Percentiles rank a stretch among this genome's conserved stretches.
Evolutionary conservation across 1,140 invertebrate species (phyloP).

Genomic region (Heliothis virescens): DNA sequence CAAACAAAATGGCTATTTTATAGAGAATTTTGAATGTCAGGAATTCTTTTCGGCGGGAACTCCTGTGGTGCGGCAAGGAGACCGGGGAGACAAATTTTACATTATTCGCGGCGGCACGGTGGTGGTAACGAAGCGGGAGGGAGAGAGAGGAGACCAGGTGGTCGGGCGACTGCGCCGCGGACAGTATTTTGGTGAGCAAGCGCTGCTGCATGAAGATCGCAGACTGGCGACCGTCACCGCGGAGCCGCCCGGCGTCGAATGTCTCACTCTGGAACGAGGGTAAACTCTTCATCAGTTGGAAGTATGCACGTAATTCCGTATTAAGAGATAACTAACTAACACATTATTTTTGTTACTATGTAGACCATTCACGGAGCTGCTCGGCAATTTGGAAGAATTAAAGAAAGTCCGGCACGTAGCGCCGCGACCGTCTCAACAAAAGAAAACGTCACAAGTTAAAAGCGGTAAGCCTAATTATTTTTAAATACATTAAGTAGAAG

Average conservation of each 20-base stretch:
- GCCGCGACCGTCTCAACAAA: slow-evolving; percentile 70
- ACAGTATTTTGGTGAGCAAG: slow-evolving; percentile 93
- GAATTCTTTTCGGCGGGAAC: slow-evolving; percentile 94
- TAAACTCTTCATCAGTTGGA: slow-evolving; percentile 67
- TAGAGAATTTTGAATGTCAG: slow-evolving; percentile 71
- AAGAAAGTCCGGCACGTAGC: slow-evolving; percentile 72
- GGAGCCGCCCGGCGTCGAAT: slow-evolving; percentile 94
- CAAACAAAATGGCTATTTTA: neutral
- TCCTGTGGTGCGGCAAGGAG: slow-evolving; percentile 96
- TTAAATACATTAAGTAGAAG: no score
- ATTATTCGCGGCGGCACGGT: slow-evolving; percentile 97
- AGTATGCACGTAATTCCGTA: no score
- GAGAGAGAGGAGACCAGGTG: slow-evolving; percentile 87
- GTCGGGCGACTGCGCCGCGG: slow-evolving; percentile 90
- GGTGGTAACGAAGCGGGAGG: slow-evolving; percentile 89
- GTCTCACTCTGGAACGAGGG: slow-evolving; percentile 94
- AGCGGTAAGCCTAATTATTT: slow-evolving; percentile 70
- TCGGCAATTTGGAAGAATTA: slow-evolving; percentile 81
- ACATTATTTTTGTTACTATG: slow-evolving; percentile 7
- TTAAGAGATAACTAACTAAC: neutral
- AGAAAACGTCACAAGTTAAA: slow-evolving; percentile 77
- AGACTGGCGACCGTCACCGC: slow-evolving; percentile 96
- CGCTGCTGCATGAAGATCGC: slow-evolving; percentile 92
- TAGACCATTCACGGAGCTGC: slow-evolving; percentile 81
- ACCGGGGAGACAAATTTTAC: slow-evolving; percentile 98